Evolutionary conservation across 2,113 vertebrate genomes (phyloP).

Genomic region (Pangasianodon hypophthalmus): DNA sequence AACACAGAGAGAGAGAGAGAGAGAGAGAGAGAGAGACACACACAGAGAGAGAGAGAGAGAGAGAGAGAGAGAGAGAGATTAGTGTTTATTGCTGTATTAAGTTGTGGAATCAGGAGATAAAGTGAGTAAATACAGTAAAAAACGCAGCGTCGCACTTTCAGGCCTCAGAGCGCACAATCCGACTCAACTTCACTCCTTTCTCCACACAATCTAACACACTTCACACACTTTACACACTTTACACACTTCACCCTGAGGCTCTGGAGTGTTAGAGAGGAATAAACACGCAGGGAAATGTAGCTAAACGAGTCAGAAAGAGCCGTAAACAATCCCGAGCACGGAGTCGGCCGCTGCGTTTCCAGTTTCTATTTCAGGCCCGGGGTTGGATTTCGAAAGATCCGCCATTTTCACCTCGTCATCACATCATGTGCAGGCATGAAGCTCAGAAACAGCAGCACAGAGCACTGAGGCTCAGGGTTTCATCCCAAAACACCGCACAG

Average conservation of each 20-base stretch:
- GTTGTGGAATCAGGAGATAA: neutral
- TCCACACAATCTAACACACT: neutral
- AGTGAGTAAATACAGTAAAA: neutral
- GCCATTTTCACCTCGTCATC: constrained; percentile 96
- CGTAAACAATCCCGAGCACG: neutral
- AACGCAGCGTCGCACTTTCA: neutral
- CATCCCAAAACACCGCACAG: neutral
- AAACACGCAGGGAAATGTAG: neutral
- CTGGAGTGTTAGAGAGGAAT: neutral
- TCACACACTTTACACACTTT: neutral
- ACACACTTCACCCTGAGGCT: neutral
- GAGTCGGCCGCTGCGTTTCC: constrained; percentile 59
- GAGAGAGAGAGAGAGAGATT: neutral
- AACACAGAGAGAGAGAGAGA: neutral
- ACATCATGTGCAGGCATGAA: constrained; percentile 64
- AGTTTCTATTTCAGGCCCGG: constrained; percentile 84
- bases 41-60: no score
- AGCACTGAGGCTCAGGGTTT: neutral
- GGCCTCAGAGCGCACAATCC: neutral
- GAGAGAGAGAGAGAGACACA: neutral
- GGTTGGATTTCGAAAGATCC: constrained; percentile 96
- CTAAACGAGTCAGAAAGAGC: rapidly evolving
- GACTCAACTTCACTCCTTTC: neutral
- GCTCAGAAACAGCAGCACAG: constrained; percentile 40
- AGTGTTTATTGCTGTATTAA: no score